These are phyloP conservation scores for Porphyrio hochstetteri DNA, from an alignment of 2,113 vertebrate genomes.

Conservation along the genomic window DNA sequence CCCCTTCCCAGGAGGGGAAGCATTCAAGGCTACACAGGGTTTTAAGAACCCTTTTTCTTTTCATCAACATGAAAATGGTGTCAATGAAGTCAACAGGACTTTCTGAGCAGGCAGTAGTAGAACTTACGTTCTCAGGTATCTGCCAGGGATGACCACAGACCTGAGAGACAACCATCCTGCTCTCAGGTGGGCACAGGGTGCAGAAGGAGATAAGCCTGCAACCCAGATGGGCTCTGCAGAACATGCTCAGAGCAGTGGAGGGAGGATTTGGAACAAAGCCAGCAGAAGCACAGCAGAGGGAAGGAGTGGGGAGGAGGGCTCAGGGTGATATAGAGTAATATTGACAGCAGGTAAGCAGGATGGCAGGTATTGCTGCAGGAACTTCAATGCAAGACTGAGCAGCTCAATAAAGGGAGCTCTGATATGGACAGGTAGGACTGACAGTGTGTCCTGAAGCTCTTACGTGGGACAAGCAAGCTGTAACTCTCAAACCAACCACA, in stretches of 20 bases:
- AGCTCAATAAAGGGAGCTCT: not conserved
- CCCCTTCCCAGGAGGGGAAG: not conserved
- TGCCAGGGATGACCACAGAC: not conserved
- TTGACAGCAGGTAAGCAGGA: not conserved
- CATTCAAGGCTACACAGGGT: accelerated
- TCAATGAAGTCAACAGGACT: not conserved
- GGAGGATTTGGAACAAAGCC: not conserved
- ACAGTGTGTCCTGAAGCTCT: not conserved
- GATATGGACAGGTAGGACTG: not conserved
- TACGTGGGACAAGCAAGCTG: not conserved
- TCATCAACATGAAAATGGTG: not conserved
- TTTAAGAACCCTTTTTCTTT: not conserved
- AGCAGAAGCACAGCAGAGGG: not conserved
- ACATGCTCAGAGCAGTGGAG: not conserved
- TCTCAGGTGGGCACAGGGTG: accelerated
- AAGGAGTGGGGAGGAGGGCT: not conserved
- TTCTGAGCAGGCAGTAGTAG: not conserved
- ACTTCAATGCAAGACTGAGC: not conserved
- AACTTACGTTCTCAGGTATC: not conserved
- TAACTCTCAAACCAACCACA: too few species aligned
- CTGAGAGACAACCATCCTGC: not conserved
- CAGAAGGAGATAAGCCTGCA: not conserved
- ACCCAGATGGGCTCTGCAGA: not conserved
- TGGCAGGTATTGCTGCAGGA: not conserved
- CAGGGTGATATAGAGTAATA: not conserved